Base-by-base conservation (phyloP, 1,140 invertebrate genomes). In the Schmidtea mediterranea region DNA sequence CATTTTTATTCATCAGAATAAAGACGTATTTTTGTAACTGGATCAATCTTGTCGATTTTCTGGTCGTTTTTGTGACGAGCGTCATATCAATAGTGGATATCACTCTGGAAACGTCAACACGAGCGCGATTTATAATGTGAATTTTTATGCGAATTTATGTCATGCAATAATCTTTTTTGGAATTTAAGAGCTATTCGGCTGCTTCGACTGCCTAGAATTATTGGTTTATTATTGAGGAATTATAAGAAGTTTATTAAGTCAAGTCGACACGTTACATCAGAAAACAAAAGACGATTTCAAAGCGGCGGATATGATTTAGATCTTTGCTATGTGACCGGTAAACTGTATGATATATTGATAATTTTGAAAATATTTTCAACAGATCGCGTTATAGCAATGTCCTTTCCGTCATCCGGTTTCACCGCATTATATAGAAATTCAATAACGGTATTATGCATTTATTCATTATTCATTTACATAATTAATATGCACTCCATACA, bases 281-380 rank as follows among this genome's bases (percentile, higher is more conserved):
- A 72, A 53, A 74, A 74, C 57, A 72, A 73, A 53, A 55, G 71
- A 26, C 62, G 72, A 39, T 72, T 69, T 53, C 62, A 69, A 48
- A 65, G 66, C 52, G 68, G 73, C 56, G 70, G 70, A 12, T 72
- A 73, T 62, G 72, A 74, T 56, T 61, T 74, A 43, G 72, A 74
- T 55, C 56, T 73, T 3, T 72, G 71, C 39, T 74, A 73, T 57
- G 65, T 73, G 12, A 72, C 69, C 50, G 65, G 64, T 62, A 53
- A 50, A 15, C 46, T 15, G 12, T 9, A 8, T 12, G 10, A 16
- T 19, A 41, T 6, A 41, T 19, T 19, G n/a, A n/a, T n/a, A n/a
- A n/a, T n/a, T n/a, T n/a, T n/a, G n/a, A n/a, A n/a, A n/a, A n/a
- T n/a, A n/a, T n/a, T n/a, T n/a, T n/a, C n/a, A n/a, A n/a, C n/a